Evolutionary conservation across 1,140 invertebrate genomes (phyloP).

Genomic region (Leptinotarsa texana): DNA sequence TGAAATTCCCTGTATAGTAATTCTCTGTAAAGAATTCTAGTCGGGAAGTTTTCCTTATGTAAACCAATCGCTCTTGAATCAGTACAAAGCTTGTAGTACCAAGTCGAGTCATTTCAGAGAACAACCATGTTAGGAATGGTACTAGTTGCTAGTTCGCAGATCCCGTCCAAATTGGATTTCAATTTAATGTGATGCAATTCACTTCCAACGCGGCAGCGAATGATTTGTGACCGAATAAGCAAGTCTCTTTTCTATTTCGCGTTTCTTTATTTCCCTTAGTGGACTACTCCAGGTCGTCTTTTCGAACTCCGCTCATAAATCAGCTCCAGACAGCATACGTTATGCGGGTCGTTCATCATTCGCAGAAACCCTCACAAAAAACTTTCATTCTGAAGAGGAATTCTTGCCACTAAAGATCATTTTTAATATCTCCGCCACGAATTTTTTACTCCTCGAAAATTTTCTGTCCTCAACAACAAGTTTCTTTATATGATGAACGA

Average conservation of each 20-base stretch:
- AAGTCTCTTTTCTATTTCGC: constrained; percentile 55
- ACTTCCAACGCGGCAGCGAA: constrained; percentile 29
- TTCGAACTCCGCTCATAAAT: constrained; percentile 50
- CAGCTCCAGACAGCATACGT: constrained; percentile 51
- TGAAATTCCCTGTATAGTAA: too few species aligned
- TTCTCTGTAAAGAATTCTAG: too few species aligned
- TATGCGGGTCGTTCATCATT: constrained; percentile 48
- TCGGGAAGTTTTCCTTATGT: too few species aligned
- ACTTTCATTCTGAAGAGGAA: constrained; percentile 33
- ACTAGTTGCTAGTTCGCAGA: neutral
- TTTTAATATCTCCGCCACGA: constrained; percentile 28
- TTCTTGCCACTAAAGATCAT: constrained; percentile 32
- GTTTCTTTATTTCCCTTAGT: constrained; percentile 54
- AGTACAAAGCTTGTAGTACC: too few species aligned
- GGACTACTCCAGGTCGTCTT: constrained; percentile 45
- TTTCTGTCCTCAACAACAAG: constrained; percentile 19
- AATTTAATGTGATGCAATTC: constrained; percentile 10
- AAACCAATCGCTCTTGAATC: too few species aligned
- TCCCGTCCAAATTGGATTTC: neutral
- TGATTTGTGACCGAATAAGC: constrained; percentile 54
- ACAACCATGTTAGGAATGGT: neutral
- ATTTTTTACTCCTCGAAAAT: constrained; percentile 24
- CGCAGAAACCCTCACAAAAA: constrained; percentile 42
- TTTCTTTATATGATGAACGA: constrained; percentile 8
- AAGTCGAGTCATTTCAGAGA: too few species aligned